Base-by-base conservation (phyloP, 2,113 vertebrate genomes). In the Phrynosoma platyrhinos region DNA sequence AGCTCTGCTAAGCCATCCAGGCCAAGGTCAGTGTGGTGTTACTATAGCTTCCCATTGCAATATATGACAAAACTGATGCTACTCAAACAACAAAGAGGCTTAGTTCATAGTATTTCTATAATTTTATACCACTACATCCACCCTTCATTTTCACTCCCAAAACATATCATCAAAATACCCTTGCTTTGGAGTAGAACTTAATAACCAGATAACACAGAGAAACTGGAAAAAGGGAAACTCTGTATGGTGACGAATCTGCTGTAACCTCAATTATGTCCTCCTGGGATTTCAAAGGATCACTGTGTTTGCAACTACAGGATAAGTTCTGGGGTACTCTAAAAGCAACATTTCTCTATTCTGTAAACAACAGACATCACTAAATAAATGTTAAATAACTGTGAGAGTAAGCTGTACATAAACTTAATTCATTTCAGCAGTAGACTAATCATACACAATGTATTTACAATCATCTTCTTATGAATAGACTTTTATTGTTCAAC, bases 31-130 rank as follows among this genome's bases (percentile, higher is more conserved):
- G 36, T 36, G 53, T 83, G 25, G 23, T n/a, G 9, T 53, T 30
- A 69, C 52, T 79, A 36, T 69, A 52, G 21, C 36, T 87, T 87
- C 53, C 25, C 13, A 12, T 68, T 68, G 12, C 85, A 86, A 53
- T 25, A 80, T 62, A 30, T 82, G 69, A 87, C 78, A 87, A 87
- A 81, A 62, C 53, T 62, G 25, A 75, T 64, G 36, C 68, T 32
- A 87, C 30, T 82, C 25, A 64, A 87, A 82, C 42, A 58, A 47
- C 55, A 75, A 82, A 9, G 2, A 82, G 52, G 30, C 16, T 86
- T 32, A 25, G n/a, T 27, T 66, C 20, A 64, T 9, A 32, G 52
- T n/a, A 62, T 74, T 47, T 55, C 13, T 30, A 66, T 8, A 47
- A 77, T 66, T 75, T 55, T 40, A 75, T 27, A 47, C 36, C 36